Evolutionary conservation across 2,113 vertebrate genomes (phyloP).

Genomic region (Cyprinus carpio): DNA sequence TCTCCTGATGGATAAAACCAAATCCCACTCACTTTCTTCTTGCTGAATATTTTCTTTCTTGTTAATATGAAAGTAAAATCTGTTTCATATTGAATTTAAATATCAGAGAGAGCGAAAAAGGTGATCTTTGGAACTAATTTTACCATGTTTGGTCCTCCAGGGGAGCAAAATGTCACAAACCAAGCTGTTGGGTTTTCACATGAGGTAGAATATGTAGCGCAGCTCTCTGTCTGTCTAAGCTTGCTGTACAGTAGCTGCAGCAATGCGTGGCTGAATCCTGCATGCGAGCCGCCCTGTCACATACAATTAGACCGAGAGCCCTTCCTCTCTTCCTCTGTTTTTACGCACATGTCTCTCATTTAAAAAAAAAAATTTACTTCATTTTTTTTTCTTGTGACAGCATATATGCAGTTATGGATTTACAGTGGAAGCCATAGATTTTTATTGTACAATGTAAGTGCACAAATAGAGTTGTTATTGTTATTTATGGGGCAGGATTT

Average conservation of each 20-base stretch:
- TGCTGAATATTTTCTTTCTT: background rate
- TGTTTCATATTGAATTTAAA: background rate
- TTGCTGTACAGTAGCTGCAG: background rate
- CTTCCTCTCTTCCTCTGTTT: background rate
- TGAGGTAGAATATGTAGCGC: background rate
- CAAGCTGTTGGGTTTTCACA: background rate
- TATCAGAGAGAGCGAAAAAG: background rate
- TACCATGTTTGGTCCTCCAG: background rate
- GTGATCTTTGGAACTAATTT: background rate
- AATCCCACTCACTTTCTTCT: background rate
- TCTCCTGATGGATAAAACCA: background rate
- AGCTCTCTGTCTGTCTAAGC: background rate
- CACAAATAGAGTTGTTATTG: background rate
- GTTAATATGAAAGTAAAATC: background rate
- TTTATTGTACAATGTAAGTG: background rate
- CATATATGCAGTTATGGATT: background rate
- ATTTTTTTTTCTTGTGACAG: background rate
- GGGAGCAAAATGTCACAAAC: background rate
- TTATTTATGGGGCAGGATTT: background rate
- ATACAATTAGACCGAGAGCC: constrained; percentile 37
- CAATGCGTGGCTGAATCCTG: background rate
- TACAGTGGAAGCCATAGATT: background rate
- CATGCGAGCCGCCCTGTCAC: constrained; percentile 45
- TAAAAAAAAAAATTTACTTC: background rate
- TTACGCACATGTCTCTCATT: background rate